Evolutionary conservation across 2,797 vertebrate species (phyloP), one percentile per base, ranked within the genome.

Genomic region (Squalus acanthias): DNA sequence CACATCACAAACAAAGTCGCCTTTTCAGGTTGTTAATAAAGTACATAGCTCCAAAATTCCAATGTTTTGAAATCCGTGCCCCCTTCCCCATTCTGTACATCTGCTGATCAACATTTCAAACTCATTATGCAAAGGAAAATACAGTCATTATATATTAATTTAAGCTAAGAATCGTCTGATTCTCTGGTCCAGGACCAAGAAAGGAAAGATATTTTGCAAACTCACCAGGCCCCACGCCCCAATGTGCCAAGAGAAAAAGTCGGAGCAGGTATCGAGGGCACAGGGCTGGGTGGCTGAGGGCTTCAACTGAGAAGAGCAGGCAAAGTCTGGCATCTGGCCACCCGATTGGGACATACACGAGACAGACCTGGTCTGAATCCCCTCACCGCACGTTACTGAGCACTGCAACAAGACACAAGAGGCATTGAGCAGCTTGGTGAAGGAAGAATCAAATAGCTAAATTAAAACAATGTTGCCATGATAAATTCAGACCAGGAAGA

Each of bases 201-300:
- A 85, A 5, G 46, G 39, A 22, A 85, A 85, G 50, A 1, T 50
- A 50, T 1, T 50, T 50, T 85, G 82, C 39, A 85, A 22, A 96
- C 99, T 98, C 97, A 99, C 99, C 98, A 99, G 97, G 63, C 98
- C 98, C 99, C 99, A 99, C 96, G 98, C 97, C 60, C 99, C 98
- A 0, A 99, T 26, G 0, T 98, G 98, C 99, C 99, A 99, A 96
- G 98, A 97, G 79, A 98, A 97, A 96, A 97, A 98, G 63, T 96
- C 95, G 96, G 99, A 46, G 46, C 46, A 99, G 97, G 97, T 97
- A 0, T 98, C 96, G 95, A 96, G 98, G 88, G 98, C 96, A 76
- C 99, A 99, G 96, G 97, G 96, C 96, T 98, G 98, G 4, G 97
- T 97, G 29, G 97, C 92, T 0, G 92, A 22, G 0, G 99, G 99